Base-by-base conservation (phyloP, 1,140 invertebrate genomes). In the Euglossa dilemma region DNA sequence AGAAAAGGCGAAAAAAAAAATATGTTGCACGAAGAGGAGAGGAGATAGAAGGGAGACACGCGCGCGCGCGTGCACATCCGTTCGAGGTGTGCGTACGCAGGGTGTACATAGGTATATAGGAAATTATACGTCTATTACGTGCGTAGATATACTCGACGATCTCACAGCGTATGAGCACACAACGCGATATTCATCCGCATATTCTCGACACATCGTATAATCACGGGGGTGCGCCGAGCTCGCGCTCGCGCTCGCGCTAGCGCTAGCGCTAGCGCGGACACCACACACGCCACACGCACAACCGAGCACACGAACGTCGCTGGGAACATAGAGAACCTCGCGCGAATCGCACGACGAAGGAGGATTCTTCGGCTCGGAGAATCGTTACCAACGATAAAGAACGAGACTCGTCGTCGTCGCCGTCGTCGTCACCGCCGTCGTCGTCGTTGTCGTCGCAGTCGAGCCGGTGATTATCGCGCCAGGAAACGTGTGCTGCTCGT, bases 71-170 rank as follows among this genome's bases (percentile, higher is more conserved):
- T 56, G 57, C 36, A 14, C 47, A 73, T 64, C 28, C 67, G n/a
- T 52, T 71, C 23, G 12, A 52, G 45, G 54, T 71, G 50, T 25
- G 36, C 61, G 18, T 57, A 59, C 54, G 57, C 14, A 36, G 36
- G 43, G 25, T 50, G 54, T 57, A 43, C 57, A 64, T 75, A 81
- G 36, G 52, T 75, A 81, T 23, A 28, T 74, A 64, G 50, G 6
- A 6, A 59, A 61, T 61, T 71, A 56, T 50, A 45, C 25, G 50
- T 66, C 71, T 66, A 57, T 81, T 57, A 81, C 71, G 61, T 52
- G 72, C 61, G 72, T 81, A 81, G 72, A 75, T 81, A 81, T 74
- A 80, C n/a, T 45, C 57, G 78, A 63, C 25, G 78, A 80, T 80
- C 70, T 74, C 70, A 69, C 18, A 52, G 59, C 50, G 57, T 52